These are phyloP conservation scores for Drosophila mulleri DNA, from an alignment of 2,888 invertebrate genomes.

Conservation along the genomic window DNA sequence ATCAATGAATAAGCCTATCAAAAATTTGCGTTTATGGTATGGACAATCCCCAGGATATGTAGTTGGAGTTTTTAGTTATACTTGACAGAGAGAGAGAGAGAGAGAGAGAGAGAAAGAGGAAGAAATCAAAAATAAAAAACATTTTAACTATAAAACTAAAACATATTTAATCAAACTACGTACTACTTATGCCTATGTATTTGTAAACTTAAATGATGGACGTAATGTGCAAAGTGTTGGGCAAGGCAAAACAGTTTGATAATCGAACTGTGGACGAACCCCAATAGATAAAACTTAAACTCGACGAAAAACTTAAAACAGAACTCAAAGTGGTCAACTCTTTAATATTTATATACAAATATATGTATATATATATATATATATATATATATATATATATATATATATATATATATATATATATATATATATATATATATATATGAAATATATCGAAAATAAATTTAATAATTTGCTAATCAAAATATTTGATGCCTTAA, in stretches of 20 bases:
- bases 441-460: constrained; percentile 7
- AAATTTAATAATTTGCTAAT: constrained; percentile 34
- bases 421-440: background rate
- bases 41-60: constrained; percentile 75
- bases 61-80: constrained; percentile 56
- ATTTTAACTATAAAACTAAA: constrained; percentile 2
- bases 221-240: constrained; percentile 64
- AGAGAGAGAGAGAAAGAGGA: constrained; percentile 2
- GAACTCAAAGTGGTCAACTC: constrained; percentile 69
- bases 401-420: background rate
- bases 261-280: constrained; percentile 7
- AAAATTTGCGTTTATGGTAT: constrained; percentile 80
- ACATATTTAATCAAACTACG: constrained; percentile 28
- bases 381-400: background rate
- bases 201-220: constrained; percentile 47
- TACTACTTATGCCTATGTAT: constrained; percentile 34
- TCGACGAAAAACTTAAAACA: constrained; percentile 44
- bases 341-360: background rate
- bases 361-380: background rate
- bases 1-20: constrained; percentile 53
- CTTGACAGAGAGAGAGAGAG: constrained; percentile 1
- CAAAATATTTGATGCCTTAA: constrained; percentile 56
- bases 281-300: constrained; percentile 45
- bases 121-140: constrained; percentile 3
- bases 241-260: constrained; percentile 20